A percentile compares a stretch with the other conserved stretches of the same genome.
Conservation (phyloP, 53 echinoderm and acorn worm species). For the Echinometra lucunter region DNA sequence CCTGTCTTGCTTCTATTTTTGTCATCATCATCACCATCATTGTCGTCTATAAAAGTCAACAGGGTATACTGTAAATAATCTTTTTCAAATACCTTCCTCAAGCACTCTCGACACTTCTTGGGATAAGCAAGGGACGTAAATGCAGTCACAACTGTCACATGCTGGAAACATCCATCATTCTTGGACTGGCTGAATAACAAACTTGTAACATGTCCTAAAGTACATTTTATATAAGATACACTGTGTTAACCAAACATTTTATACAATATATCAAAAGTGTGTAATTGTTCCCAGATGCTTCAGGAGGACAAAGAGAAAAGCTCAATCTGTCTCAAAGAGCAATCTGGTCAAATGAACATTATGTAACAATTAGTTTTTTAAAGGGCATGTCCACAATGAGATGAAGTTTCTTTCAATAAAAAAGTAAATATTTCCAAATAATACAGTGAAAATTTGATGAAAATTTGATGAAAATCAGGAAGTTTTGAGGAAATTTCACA, state of each 20-base stretch:
- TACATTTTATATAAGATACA: no score
- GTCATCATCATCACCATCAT: background rate
- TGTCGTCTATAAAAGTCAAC: background rate
- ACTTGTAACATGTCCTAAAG: no score
- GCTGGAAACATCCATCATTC: background rate
- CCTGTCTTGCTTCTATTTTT: slow-evolving; percentile 29
- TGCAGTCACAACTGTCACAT: background rate
- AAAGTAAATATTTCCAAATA: no score
- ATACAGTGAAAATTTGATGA: no score
- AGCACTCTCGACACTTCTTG: background rate
- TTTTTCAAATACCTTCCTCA: slow-evolving; percentile 22
- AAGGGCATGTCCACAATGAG: no score
- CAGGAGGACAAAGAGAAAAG: no score
- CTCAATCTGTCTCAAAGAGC: no score
- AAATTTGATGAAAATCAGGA: no score
- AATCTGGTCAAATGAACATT: no score
- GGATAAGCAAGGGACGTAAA: background rate
- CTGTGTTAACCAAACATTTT: background rate
- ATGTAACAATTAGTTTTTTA: no score
- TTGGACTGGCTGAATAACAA: background rate
- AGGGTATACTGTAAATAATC: background rate
- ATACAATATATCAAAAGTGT: background rate
- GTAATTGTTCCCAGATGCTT: background rate
- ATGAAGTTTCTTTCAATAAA: no score
- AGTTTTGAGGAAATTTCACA: no score